These are phyloP conservation scores for Drosophila recens DNA, from an alignment of 2,888 invertebrate genomes.

Conservation along the genomic window DNA sequence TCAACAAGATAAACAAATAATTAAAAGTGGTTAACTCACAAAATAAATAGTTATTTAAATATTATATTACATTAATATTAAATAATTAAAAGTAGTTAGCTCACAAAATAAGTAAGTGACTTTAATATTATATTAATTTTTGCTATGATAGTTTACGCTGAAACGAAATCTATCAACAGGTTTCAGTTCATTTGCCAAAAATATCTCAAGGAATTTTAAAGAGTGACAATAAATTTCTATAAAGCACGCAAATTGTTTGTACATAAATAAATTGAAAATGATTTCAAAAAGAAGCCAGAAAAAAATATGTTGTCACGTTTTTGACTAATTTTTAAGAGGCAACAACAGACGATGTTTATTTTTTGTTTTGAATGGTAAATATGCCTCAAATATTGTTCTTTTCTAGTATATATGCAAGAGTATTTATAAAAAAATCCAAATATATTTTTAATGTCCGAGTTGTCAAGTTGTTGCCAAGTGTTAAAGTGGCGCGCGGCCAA, in stretches of 20 bases:
- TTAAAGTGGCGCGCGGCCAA: constrained; percentile 23
- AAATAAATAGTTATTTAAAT: not conserved
- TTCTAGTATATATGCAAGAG: constrained; percentile 21
- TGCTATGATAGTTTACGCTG: not conserved
- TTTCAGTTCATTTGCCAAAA: constrained; percentile 12
- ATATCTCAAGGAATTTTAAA: constrained; percentile 8
- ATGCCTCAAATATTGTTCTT: constrained; percentile 5
- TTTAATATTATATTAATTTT: not conserved
- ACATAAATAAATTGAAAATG: constrained; percentile 29
- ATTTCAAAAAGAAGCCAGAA: constrained; percentile 1
- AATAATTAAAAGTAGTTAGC: not conserved
- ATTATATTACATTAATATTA: not conserved
- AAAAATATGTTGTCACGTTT: constrained; percentile 68
- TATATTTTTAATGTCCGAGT: constrained; percentile 35
- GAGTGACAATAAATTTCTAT: constrained; percentile 6
- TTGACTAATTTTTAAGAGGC: constrained; percentile 51
- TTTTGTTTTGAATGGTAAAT: constrained; percentile 21
- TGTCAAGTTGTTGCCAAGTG: constrained; percentile 49
- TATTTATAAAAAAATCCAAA: constrained; percentile 7
- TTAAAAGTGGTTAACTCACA: too few relatives aligned
- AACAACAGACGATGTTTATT: constrained; percentile 23
- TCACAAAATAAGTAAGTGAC: too few relatives aligned
- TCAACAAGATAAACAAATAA: not conserved
- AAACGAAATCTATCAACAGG: constrained; percentile 13
- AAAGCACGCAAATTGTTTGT: constrained; percentile 12